A percentile compares a stretch with the other conserved stretches of the same genome.
phyloP scores from a whole-genome alignment of 1,140 invertebrate species.

The Drosophila lacertosa region DNA sequence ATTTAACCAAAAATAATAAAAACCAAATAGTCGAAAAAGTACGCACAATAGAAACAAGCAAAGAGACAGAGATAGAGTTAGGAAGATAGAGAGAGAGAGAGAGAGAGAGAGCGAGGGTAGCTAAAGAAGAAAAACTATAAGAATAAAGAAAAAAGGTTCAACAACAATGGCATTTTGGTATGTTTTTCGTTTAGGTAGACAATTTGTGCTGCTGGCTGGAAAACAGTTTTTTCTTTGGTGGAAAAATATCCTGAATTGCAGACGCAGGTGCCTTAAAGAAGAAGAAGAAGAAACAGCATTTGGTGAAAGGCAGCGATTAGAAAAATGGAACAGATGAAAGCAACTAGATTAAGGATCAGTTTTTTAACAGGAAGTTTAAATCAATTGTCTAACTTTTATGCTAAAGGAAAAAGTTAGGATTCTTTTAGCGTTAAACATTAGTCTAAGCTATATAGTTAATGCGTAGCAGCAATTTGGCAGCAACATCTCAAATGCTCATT shows the following conservation, averaged over 20 bases:
- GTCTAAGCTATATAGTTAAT: neutral
- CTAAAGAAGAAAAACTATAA: conserved; percentile 16
- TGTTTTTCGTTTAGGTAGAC: conserved; percentile 41
- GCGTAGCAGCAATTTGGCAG: conserved; percentile 1
- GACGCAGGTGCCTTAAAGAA: conserved; percentile 17
- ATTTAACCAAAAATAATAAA: conserved; percentile 71
- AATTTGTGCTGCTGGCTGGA: conserved; percentile 32
- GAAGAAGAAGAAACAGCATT: neutral
- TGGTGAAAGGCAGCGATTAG: conserved; percentile 31
- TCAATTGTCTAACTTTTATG: too few species aligned
- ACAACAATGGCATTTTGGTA: conserved; percentile 41
- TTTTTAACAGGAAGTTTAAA: conserved; percentile 26
- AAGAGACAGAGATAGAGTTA: conserved; percentile 25
- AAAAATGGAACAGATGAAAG: conserved; percentile 40
- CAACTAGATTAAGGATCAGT: conserved; percentile 34
- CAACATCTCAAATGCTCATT: conserved; percentile 8
- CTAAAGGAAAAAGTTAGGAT: too few species aligned
- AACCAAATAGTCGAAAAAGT: conserved; percentile 74
- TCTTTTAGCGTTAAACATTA: too few species aligned
- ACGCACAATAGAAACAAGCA: conserved; percentile 30
- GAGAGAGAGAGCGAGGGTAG: conserved; percentile 21
- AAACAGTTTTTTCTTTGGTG: conserved; percentile 6
- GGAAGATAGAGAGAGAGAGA: conserved; percentile 26
- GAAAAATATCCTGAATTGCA: conserved; percentile 21
- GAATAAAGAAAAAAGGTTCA: conserved; percentile 39